Base-by-base conservation (phyloP, 2,113 vertebrate species). In the Colinus virginianus region DNA sequence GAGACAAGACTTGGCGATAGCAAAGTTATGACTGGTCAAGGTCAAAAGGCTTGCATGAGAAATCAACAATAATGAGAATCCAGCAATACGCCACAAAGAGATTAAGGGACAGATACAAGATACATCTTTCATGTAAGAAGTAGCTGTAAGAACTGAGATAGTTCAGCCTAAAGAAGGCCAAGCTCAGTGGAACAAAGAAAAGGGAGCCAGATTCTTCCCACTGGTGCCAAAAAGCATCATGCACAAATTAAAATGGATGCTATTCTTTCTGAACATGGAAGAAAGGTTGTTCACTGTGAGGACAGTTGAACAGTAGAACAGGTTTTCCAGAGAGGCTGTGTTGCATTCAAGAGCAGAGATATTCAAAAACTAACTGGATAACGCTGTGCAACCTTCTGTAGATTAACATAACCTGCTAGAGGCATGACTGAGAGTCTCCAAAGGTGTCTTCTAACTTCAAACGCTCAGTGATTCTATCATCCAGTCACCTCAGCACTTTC, bases 191-290 rank as follows among this genome's bases (percentile, higher is more conserved):
- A 80, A 85, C 32, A 25, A 30, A 43, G 34, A 63, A 59, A 7
- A 79, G 53, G 46, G 26, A 67, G 7, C 55, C 5, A 68, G 7
- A 32, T 3, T 69, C 13, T 38, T 46, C 49, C 48, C 40, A 53
- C 4, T 36, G 30, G 7, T 53, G 9, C 6, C 23, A 48, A 56
- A 42, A 70, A 11, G 20, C 6, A 74, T 48, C 3, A 23, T 70
- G 18, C 0, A 0, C 36, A 62, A 48, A 56, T 4, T 45, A 13
- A 83, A 85, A 66, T n/a, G 23, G 15, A 5, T 10, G 4, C 1
- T 46, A 9, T 64, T 79, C 34, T 38, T 9, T 25, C 17, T 43
- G 17, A 72, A 69, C 7, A 7, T 23, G 34, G 56, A 26, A 32
- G 69, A 83, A 36, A 13, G 5, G 26, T 62, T 86, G 14, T 36